Conservation (phyloP, 1,140 invertebrate genomes). For the Neelides sp. region DNA sequence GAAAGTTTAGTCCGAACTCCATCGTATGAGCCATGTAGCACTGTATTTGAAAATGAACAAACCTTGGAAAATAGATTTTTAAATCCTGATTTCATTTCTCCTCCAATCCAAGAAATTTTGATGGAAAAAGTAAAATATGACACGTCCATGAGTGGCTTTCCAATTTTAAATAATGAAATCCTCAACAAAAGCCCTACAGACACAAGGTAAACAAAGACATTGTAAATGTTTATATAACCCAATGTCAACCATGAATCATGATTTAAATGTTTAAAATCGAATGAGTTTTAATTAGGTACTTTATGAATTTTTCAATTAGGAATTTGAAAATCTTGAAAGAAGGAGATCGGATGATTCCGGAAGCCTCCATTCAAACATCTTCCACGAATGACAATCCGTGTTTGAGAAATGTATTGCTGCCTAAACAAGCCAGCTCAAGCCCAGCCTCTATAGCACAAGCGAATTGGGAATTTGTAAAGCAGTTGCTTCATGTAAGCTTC, state of each 20-base stretch:
- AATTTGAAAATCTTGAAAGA: slow-evolving; percentile 26
- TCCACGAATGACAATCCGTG: slow-evolving; percentile 17
- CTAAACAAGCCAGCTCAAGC: slow-evolving; percentile 48
- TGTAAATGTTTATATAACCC: neutral
- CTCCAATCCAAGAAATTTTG: slow-evolving; percentile 56
- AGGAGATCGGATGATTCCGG: slow-evolving; percentile 25
- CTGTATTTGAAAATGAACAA: slow-evolving; percentile 54
- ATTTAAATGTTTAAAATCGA: neutral
- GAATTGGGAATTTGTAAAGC: slow-evolving; percentile 97
- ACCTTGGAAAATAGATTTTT: slow-evolving; percentile 56
- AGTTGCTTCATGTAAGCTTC: slow-evolving; percentile 68
- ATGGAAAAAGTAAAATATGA: slow-evolving; percentile 23
- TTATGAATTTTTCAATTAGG: slow-evolving; percentile 44
- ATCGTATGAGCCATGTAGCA: slow-evolving; percentile 61
- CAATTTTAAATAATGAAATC: slow-evolving; percentile 57
- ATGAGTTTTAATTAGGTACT: neutral
- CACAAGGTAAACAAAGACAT: slow-evolving; percentile 24
- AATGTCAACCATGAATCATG: too few species aligned
- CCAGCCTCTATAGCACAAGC: slow-evolving; percentile 85
- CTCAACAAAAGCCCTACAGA: slow-evolving; percentile 59
- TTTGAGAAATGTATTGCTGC: slow-evolving; percentile 34
- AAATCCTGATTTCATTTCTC: slow-evolving; percentile 64
- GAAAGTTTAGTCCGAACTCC: slow-evolving; percentile 62
- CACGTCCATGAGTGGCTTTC: slow-evolving; percentile 46
- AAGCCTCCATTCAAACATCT: slow-evolving; percentile 19